Percentiles rank a stretch among this genome's conserved stretches.
phyloP scores from a whole-genome alignment of 1,140 invertebrate genomes.

The Drosophila nannoptera region DNA sequence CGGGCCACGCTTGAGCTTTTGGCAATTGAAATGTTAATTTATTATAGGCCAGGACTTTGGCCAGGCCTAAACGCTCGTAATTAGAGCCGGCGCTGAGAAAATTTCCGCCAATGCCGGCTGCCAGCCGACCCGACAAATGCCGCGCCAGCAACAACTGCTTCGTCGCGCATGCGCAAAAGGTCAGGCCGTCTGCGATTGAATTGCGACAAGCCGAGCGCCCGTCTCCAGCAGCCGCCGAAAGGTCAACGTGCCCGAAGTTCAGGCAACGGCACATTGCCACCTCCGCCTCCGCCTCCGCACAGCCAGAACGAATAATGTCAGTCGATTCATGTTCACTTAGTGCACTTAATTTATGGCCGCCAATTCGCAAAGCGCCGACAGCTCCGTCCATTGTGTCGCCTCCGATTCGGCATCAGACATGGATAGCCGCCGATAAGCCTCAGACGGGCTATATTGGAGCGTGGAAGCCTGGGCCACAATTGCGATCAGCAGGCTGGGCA shows the following conservation, averaged over 20 bases:
- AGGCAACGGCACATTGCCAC: conserved; percentile 47
- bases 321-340: conserved; percentile 56
- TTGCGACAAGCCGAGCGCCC: conserved; percentile 56
- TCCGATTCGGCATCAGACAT: conserved; percentile 32
- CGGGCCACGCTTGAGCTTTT: conserved; percentile 17
- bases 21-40: conserved; percentile 74
- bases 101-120: conserved; percentile 50
- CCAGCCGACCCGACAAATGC: background rate
- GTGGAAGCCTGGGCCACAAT: too few relatives aligned
- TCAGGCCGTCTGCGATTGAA: conserved; percentile 69
- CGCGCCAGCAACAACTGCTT: conserved; percentile 2
- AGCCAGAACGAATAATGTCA: conserved; percentile 58
- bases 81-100: conserved; percentile 42
- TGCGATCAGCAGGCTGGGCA: too few relatives aligned
- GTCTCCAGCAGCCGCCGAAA: conserved; percentile 51
- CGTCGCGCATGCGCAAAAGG: conserved; percentile 58
- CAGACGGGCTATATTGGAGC: too few relatives aligned
- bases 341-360: conserved; percentile 63
- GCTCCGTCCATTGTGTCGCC: conserved; percentile 42
- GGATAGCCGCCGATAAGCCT: background rate
- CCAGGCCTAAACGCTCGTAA: conserved; percentile 42
- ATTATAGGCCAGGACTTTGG: conserved; percentile 48
- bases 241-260: conserved; percentile 52
- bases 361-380: conserved; percentile 64
- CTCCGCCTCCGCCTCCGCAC: conserved; percentile 11